Base-by-base conservation (phyloP, 2,113 vertebrate genomes). In the Salvator merianae region DNA sequence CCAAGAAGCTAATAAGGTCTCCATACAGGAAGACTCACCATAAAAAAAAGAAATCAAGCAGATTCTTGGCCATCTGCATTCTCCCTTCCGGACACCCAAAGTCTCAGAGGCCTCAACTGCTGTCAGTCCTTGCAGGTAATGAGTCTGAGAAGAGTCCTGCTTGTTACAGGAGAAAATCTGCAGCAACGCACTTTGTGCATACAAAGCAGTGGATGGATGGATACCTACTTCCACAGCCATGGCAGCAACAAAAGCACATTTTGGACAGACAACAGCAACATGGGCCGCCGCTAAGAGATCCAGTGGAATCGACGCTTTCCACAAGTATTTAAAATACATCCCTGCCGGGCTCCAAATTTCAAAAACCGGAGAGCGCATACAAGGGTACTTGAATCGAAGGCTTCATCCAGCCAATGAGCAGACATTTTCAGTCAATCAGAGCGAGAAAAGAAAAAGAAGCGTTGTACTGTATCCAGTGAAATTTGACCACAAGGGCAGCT, bases 21-120 rank as follows among this genome's bases (percentile, higher is more conserved):
- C 34, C 7, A 79, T 59, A 85, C 80, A 36, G 77, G 63, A 77
- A 89, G 28, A 32, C 50, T 85, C 87, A 77, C 24, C 43, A 53
- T 0, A 1, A 59, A 16, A 69, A 16, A 69, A 7, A 24, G 26
- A 66, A 74, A 14, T 55, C 63, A 69, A 0, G 0, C 28, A 77
- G 16, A 1, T 0, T 53, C 28, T 71, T 83, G 74, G 3, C 75
- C 40, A 36, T 53, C 4, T 4, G 34, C 8, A 55, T 20, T 65
- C 8, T 24, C 81, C n/a, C 13, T 26, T 81, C 50, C 13, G 2
- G 63, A 40, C 0, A 77, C 12, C 55, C 28, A 1, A 36, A 20
- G 43, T 69, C 26, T 74, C 47, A 10, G 22, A 24, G 90, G 76
- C 59, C 47, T 62, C 69, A 70, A 84, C 81, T 55, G 20, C 77